Conservation (phyloP, 2,888 invertebrate genomes). For the Nebria brevicollis region DNA sequence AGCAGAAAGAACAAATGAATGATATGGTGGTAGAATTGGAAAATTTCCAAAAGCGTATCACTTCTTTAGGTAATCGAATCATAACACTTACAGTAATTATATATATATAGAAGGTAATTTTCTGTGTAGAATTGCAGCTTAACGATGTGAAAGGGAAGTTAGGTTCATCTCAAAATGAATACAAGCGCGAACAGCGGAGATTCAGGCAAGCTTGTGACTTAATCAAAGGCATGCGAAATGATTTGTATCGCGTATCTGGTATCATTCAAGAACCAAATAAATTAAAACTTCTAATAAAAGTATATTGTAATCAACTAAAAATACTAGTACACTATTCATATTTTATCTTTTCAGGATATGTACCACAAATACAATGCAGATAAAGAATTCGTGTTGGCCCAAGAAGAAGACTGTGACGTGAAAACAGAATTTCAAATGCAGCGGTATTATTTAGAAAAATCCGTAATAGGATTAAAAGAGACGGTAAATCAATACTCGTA, state of each 20-base stretch:
- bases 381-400: slow-evolving; percentile 73
- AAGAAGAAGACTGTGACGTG: slow-evolving; percentile 76
- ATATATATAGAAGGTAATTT: slow-evolving; percentile 2
- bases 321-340: background rate
- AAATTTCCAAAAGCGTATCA: slow-evolving; percentile 79
- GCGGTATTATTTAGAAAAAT: slow-evolving; percentile 81
- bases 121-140: slow-evolving; percentile 73
- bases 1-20: slow-evolving; percentile 81
- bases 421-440: slow-evolving; percentile 82
- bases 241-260: slow-evolving; percentile 82
- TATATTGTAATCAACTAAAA: slow-evolving; percentile 52
- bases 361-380: slow-evolving; percentile 79
- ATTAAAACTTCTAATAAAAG: slow-evolving; percentile 68
- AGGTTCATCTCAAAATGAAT: slow-evolving; percentile 75
- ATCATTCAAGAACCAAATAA: slow-evolving; percentile 80
- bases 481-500: slow-evolving; percentile 12
- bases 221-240: slow-evolving; percentile 80
- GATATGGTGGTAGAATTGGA: slow-evolving; percentile 87
- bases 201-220: slow-evolving; percentile 71
- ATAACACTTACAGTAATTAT: background rate
- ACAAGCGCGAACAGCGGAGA: slow-evolving; percentile 72
- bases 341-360: slow-evolving; percentile 63
- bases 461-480: slow-evolving; percentile 67
- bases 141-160: slow-evolving; percentile 82
- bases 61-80: slow-evolving; percentile 64